Evolutionary conservation across 2,113 vertebrate species (phyloP).

Genomic region (Acrocephalus arundinaceus): DNA sequence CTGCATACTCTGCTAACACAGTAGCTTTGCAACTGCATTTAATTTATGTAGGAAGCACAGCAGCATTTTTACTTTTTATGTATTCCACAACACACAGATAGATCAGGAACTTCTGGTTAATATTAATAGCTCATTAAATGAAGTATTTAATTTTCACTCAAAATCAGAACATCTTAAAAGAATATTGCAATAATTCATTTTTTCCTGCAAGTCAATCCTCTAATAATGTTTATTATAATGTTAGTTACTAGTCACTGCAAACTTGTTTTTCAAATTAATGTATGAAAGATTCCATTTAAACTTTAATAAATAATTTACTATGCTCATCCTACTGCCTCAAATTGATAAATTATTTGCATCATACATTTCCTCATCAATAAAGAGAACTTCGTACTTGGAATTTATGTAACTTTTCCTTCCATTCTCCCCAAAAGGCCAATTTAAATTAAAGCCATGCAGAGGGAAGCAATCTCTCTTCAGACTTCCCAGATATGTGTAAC

Average conservation of each 20-base stretch:
- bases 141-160: conserved; percentile 62
- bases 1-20: neutral
- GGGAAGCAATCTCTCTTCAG: neutral
- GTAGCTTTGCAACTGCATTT: conserved; percentile 1
- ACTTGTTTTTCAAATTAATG: conserved; percentile 74
- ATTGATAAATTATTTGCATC: conserved; percentile 67
- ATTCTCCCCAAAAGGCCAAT: neutral
- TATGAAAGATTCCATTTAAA: conserved; percentile 70
- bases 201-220: conserved; percentile 60
- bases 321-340: conserved; percentile 49
- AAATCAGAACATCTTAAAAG: conserved; percentile 24
- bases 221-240: conserved; percentile 55
- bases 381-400: conserved; percentile 20
- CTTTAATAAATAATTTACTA: conserved; percentile 74
- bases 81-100: conserved; percentile 33
- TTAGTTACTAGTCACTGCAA: conserved; percentile 59
- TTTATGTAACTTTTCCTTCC: conserved; percentile 6
- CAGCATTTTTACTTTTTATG: conserved; percentile 4
- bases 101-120: conserved; percentile 64
- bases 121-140: conserved; percentile 78
- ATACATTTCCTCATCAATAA: conserved; percentile 59
- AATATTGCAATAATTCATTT: conserved; percentile 40
- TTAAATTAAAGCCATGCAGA: neutral
- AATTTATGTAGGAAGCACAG: neutral
- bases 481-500: neutral